These are phyloP conservation scores for Xestia rhomboidea DNA, from an alignment of 2,888 invertebrate genomes.

Conservation along the genomic window DNA sequence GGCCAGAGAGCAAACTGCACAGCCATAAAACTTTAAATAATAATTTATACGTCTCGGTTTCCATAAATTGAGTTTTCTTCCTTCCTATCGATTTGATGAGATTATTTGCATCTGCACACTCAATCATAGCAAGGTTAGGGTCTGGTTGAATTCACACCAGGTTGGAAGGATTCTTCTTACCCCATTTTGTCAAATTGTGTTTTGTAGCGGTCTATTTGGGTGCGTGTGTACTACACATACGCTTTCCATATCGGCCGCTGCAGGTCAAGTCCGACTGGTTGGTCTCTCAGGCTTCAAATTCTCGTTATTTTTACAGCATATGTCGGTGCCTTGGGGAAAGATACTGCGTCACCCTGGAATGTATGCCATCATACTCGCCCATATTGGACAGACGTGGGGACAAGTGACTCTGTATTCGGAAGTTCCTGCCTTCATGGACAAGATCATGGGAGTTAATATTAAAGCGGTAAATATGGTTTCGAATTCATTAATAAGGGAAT, in stretches of 20 bases:
- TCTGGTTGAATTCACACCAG: background rate
- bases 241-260: background rate
- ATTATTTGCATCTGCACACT: background rate
- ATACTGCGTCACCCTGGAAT: conserved; percentile 91
- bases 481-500: background rate
- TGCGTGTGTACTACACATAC: too few species aligned
- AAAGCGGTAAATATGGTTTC: conserved; percentile 77
- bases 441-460: conserved; percentile 92
- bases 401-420: conserved; percentile 94
- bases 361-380: conserved; percentile 90
- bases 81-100: background rate
- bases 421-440: conserved; percentile 94
- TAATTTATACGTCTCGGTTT: too few species aligned
- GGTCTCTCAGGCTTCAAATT: background rate
- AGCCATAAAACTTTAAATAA: background rate
- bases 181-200: background rate
- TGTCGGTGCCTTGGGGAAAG: conserved; percentile 93
- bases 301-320: conserved; percentile 29
- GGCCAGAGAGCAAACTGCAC: background rate
- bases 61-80: background rate
- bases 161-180: background rate
- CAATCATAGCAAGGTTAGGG: background rate
- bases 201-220: background rate
- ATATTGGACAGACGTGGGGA: conserved; percentile 94
- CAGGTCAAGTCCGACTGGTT: background rate